A percentile compares a stretch with the other conserved stretches of the same genome.
These are phyloP conservation scores for Myotis lucifugus DNA, from an alignment of 2,113 vertebrate species.

Conservation along the genomic window DNA sequence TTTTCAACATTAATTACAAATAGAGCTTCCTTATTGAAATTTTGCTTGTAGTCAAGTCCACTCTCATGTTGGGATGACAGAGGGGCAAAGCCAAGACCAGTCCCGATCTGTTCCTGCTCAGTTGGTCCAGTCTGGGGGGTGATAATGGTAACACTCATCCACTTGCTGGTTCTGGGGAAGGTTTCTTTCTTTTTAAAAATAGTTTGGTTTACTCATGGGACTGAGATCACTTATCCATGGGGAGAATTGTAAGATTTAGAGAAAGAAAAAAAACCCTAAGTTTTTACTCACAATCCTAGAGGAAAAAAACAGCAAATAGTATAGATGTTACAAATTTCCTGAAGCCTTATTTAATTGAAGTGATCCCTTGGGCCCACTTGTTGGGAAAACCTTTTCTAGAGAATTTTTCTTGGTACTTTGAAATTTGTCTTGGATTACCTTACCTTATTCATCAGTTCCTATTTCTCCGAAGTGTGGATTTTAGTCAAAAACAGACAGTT, in stretches of 20 bases:
- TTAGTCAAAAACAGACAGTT: neutral
- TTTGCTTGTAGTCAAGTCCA: neutral
- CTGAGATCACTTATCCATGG: neutral
- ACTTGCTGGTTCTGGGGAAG: neutral
- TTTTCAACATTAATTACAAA: neutral
- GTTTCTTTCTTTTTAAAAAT: neutral
- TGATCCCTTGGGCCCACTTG: neutral
- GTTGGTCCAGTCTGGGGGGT: neutral
- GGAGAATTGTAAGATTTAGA: neutral
- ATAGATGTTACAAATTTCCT: neutral
- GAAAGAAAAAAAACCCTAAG: neutral
- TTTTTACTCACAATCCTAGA: neutral
- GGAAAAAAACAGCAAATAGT: neutral
- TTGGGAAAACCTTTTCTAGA: neutral
- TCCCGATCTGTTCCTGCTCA: neutral
- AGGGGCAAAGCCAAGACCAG: neutral
- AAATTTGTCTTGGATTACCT: neutral
- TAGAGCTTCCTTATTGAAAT: neutral
- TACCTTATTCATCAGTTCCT: neutral
- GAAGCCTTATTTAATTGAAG: neutral
- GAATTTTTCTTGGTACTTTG: slow-evolving; percentile 19
- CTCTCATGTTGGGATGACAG: neutral
- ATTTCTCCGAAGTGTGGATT: neutral
- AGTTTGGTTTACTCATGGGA: neutral
- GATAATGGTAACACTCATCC: neutral